phyloP scores from a whole-genome alignment of 2,113 vertebrate genomes.

The Raja brachyura region DNA sequence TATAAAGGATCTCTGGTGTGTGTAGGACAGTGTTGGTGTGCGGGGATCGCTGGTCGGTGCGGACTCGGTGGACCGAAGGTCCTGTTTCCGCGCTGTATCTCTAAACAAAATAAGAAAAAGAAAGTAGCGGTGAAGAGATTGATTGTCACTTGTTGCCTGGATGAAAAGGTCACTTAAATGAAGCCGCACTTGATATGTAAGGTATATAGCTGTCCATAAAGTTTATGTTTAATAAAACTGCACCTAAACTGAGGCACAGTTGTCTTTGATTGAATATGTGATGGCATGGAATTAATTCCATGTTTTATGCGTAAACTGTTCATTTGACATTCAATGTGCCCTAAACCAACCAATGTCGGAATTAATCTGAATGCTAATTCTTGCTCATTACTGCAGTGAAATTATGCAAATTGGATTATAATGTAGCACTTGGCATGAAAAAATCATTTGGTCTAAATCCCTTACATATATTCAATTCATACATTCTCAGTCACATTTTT shows the following conservation, averaged over 20 bases:
- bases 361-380: conserved; percentile 25
- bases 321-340: background rate
- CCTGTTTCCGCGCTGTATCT: no score
- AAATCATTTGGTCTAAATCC: background rate
- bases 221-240: background rate
- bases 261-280: background rate
- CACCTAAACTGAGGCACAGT: background rate
- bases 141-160: background rate
- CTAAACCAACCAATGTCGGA: background rate
- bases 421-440: background rate
- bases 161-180: background rate
- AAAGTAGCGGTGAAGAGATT: background rate
- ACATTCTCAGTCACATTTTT: background rate
- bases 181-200: background rate
- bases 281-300: background rate
- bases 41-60: no score
- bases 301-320: background rate
- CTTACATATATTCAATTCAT: background rate
- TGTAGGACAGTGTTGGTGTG: no score
- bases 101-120: no score
- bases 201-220: background rate
- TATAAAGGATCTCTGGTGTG: no score
- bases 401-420: background rate
- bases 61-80: no score
- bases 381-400: background rate